Conservation (phyloP, 2,797 vertebrate genomes). For the Tenualosa ilisha region DNA sequence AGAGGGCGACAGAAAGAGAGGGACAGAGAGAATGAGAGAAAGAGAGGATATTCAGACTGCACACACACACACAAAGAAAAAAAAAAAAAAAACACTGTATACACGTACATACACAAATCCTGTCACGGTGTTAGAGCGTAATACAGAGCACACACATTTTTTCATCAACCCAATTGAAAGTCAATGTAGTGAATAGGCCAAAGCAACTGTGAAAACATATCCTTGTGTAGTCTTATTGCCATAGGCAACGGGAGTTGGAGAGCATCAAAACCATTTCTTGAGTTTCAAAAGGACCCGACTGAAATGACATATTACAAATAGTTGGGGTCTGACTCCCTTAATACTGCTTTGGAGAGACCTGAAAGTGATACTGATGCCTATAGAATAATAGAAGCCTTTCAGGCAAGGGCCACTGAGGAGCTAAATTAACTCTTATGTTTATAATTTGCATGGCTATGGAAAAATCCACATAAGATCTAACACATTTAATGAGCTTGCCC, state of each 20-base stretch:
- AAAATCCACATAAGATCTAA: not conserved
- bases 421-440: not conserved
- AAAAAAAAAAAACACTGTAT: not conserved
- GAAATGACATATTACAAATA: slow-evolving; percentile 1
- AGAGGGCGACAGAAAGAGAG: slow-evolving; percentile 56
- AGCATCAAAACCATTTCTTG: not conserved
- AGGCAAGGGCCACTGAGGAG: not conserved
- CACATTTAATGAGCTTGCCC: slow-evolving; percentile 4
- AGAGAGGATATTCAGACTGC: slow-evolving; percentile 22
- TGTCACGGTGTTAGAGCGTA: not conserved
- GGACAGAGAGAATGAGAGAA: slow-evolving; percentile 47
- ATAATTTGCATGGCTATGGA: not conserved
- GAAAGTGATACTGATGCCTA: not conserved
- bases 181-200: not conserved
- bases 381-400: not conserved
- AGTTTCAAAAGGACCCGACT: not conserved
- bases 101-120: not conserved
- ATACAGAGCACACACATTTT: slow-evolving; percentile 12
- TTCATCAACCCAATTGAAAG: not conserved
- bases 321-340: slow-evolving; percentile 7
- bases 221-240: not conserved
- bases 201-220: not conserved
- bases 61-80: not conserved
- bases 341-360: slow-evolving; percentile 10
- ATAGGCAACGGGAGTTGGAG: not conserved